Base-by-base conservation (phyloP, 2,888 invertebrate species). In the Clusia tigrina region DNA sequence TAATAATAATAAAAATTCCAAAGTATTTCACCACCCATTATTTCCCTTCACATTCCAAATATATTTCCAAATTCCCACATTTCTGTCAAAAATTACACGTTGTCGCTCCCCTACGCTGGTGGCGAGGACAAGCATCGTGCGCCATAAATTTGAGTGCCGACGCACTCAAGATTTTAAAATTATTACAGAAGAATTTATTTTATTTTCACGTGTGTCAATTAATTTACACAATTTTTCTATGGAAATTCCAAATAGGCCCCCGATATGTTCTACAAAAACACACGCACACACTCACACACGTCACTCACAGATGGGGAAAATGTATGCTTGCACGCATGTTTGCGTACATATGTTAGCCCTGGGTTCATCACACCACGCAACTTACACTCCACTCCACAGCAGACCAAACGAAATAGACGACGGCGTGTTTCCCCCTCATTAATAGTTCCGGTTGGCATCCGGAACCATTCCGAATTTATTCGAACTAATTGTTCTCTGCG, bases 381-480 rank as follows among this genome's bases (percentile, higher is more conserved):
- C 42, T 42, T 10, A 42, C 42, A 42, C n/a, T 42, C n/a, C 42
- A 42, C 42, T n/a, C 42, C 32, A 32, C 32, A 32, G 32, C 10
- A 42, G 42, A 17, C 12, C 42, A 10, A 42, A 17, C 42, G 42
- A 10, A 42, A 2, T 17, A 54, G 18, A 15, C 2, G 22, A 26
- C 32, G 18, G 15, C 42, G n/a, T n/a, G 17, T 25, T 25, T 12
- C 24, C 23, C 32, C 53, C 61, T 64, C 61, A 61, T 64, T 64
- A 61, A 61, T 61, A 64, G 61, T 61, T 64, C 61, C 62, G 65
- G 58, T 59, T 52, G 51, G 56, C 58, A 61, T 59, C 59, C 65
- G 65, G 59, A 62, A 65, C 18, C 37, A 61, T 65, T 65, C 51
- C 32, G 48, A 52, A 58, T 54, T 54, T 62, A 5, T 48, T 48